Conservation (phyloP, 2,888 invertebrate species). For the Protodeltote pygarga region DNA sequence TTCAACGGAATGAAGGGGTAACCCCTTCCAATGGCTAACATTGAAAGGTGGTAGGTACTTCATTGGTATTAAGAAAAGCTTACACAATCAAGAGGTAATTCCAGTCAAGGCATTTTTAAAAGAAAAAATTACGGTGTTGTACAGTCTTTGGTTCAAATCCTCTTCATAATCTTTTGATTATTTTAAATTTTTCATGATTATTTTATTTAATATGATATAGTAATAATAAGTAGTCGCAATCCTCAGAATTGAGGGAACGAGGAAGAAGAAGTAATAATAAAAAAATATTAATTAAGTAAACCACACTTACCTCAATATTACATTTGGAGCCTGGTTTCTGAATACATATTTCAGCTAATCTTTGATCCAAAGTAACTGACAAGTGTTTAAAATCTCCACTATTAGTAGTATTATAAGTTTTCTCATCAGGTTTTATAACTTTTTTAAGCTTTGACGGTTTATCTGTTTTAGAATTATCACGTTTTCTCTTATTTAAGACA, state of each 20-base stretch:
- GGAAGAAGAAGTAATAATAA: neutral
- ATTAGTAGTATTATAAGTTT: constrained; percentile 14
- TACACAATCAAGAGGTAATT: no score
- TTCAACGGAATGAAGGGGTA: no score
- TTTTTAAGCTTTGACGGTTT: constrained; percentile 74
- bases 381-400: constrained; percentile 63
- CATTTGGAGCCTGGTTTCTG: constrained; percentile 63
- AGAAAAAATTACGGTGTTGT: no score
- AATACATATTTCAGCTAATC: constrained; percentile 75
- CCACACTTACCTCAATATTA: constrained; percentile 68
- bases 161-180: no score
- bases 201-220: no score
- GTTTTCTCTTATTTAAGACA: constrained; percentile 80
- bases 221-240: neutral
- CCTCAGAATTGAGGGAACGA: no score
- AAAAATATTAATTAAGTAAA: neutral
- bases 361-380: constrained; percentile 67
- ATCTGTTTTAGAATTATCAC: constrained; percentile 68
- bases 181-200: no score
- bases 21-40: no score
- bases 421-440: constrained; percentile 55
- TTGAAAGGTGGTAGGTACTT: no score
- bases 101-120: no score
- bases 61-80: no score
- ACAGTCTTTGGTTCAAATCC: no score